Evolutionary conservation across 2,113 vertebrate genomes (phyloP).

Genomic region (Ophiodon elongatus): DNA sequence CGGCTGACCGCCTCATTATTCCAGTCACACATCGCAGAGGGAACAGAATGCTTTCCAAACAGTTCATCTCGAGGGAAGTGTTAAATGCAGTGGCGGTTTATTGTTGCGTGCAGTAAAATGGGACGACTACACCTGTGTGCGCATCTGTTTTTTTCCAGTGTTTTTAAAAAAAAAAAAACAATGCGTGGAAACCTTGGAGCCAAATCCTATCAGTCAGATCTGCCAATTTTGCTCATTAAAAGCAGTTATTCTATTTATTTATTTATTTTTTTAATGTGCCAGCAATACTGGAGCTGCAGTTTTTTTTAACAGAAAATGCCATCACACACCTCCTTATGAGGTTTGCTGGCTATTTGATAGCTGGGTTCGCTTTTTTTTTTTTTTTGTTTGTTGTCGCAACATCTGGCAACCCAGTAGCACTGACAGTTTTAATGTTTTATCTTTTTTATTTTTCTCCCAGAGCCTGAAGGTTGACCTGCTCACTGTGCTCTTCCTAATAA

Average conservation of each 20-base stretch:
- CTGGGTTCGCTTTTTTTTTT: slow-evolving; percentile 34
- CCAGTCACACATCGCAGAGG: slow-evolving; percentile 23
- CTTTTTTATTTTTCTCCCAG: neutral
- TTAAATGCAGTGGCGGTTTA: slow-evolving; percentile 40
- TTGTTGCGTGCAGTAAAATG: slow-evolving; percentile 25
- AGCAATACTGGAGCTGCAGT: slow-evolving; percentile 14
- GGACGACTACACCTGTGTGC: slow-evolving; percentile 45
- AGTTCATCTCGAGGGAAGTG: slow-evolving; percentile 45
- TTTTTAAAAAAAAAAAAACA: slow-evolving; percentile 8
- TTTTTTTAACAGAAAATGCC: slow-evolving; percentile 13
- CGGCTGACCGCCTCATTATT: slow-evolving; percentile 30
- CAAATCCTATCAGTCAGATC: slow-evolving; percentile 15
- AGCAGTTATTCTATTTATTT: neutral
- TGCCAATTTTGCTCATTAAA: slow-evolving; percentile 46
- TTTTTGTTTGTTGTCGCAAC: slow-evolving; percentile 24
- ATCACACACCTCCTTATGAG: slow-evolving; percentile 8
- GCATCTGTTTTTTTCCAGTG: slow-evolving; percentile 15
- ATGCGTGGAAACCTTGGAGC: slow-evolving; percentile 2
- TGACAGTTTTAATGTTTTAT: slow-evolving; percentile 30
- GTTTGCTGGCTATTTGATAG: slow-evolving; percentile 35
- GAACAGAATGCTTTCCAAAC: slow-evolving; percentile 32
- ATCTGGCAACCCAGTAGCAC: slow-evolving; percentile 58
- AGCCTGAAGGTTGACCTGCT: slow-evolving; percentile 54
- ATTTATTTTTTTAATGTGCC: neutral
- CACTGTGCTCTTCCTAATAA: slow-evolving; percentile 38